Conservation (phyloP, 2,888 invertebrate genomes). For the Acleris literana region DNA sequence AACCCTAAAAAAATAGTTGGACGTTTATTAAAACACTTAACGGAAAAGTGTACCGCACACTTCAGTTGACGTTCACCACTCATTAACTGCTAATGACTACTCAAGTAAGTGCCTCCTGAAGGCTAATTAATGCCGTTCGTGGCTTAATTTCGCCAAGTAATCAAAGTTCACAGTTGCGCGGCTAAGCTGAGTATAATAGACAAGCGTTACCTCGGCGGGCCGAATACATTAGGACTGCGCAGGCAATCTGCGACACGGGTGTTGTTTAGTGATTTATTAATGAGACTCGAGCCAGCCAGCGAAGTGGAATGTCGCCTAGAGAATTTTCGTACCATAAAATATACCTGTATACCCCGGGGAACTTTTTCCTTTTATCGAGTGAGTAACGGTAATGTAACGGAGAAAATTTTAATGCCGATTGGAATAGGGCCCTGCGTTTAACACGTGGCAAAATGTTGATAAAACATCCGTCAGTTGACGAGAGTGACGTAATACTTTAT, state of each 20-base stretch:
- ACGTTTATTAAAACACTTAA: not conserved
- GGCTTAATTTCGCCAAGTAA: conserved; percentile 71
- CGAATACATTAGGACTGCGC: conserved; percentile 60
- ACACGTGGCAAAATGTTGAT: no score
- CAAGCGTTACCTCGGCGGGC: conserved; percentile 57
- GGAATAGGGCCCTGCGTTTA: no score
- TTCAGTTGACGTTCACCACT: conserved; percentile 72
- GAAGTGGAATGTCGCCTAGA: conserved; percentile 26
- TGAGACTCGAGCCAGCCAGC: conserved; percentile 17
- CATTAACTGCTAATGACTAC: conserved; percentile 69
- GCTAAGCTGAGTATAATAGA: conserved; percentile 65
- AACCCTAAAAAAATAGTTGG: no score
- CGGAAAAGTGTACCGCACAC: conserved; percentile 50
- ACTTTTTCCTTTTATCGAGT: no score
- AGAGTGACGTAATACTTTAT: no score
- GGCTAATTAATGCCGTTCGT: conserved; percentile 73
- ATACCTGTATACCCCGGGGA: no score
- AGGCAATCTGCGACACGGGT: conserved; percentile 45
- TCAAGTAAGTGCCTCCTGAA: conserved; percentile 69
- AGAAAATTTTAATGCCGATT: no score
- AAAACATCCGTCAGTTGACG: no score
- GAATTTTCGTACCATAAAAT: conserved; percentile 11
- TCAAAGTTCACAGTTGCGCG: conserved; percentile 69
- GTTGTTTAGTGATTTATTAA: conserved; percentile 67
- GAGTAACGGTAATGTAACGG: no score